These are phyloP conservation scores for Branchellion lobata DNA, from an alignment of 2,888 invertebrate genomes.

Conservation along the genomic window DNA sequence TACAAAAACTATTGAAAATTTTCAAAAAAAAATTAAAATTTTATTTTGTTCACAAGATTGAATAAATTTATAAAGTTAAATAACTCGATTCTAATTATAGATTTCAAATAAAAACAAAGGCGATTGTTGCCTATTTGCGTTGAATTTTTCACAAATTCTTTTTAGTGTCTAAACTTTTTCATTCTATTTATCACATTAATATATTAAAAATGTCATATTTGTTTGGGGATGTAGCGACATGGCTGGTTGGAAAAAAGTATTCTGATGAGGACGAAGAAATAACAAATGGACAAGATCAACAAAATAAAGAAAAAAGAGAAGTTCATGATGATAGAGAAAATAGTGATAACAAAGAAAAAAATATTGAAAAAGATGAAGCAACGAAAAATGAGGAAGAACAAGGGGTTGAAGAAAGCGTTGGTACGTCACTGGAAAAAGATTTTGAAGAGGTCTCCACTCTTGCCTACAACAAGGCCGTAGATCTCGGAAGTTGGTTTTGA, in stretches of 20 bases:
- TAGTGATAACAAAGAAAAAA: neutral
- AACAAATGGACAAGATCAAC: neutral
- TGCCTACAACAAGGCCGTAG: slow-evolving; percentile 30
- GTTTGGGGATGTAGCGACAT: slow-evolving; percentile 2
- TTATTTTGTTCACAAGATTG: too few species aligned
- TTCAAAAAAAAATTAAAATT: too few species aligned
- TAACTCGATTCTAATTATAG: too few species aligned
- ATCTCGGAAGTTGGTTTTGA: slow-evolving; percentile 24
- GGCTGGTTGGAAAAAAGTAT: neutral
- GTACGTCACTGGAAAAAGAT: slow-evolving; percentile 32
- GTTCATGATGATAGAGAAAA: neutral
- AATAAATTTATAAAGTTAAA: too few species aligned
- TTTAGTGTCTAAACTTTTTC: too few species aligned
- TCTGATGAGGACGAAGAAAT: neutral
- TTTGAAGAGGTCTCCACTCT: slow-evolving; percentile 31
- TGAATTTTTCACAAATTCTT: neutral
- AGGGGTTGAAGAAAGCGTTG: neutral
- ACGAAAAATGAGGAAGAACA: neutral
- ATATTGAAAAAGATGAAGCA: neutral
- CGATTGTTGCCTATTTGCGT: too few species aligned
- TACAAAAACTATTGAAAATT: too few species aligned
- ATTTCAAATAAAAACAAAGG: too few species aligned
- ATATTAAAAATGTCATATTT: slow-evolving; percentile 12
- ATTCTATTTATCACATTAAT: neutral
- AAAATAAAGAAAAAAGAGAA: neutral